A percentile compares a stretch with the other conserved stretches of the same genome.
These are phyloP conservation scores for Scrobipalpa atriplicella DNA, from an alignment of 2,888 invertebrate species.

Conservation along the genomic window DNA sequence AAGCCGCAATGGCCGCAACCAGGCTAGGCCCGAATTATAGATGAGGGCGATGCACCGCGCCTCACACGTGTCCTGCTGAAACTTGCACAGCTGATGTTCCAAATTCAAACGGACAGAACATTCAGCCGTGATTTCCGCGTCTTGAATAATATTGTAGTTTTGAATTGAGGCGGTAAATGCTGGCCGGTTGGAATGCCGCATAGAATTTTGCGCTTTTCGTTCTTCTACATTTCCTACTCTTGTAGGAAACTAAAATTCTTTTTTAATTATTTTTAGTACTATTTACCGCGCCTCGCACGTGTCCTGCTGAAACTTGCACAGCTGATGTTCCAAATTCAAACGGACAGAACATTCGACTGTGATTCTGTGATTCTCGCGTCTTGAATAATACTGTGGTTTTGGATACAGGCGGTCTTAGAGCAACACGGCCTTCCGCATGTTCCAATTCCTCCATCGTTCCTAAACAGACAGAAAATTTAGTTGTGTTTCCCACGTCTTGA, in stretches of 20 bases:
- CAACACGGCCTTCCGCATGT: too few species aligned
- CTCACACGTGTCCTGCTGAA: conserved; percentile 14
- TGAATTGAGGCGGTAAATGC: neutral
- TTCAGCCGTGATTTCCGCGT: neutral
- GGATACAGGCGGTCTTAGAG: neutral
- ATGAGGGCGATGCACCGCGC: conserved; percentile 14
- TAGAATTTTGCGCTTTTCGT: too few species aligned
- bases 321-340: conserved; percentile 10
- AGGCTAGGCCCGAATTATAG: conserved; percentile 16
- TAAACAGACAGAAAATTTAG: neutral
- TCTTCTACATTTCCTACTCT: too few species aligned
- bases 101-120: neutral
- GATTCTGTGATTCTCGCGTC: neutral
- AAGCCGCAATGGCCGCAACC: conserved; percentile 4
- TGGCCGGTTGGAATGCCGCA: too few species aligned
- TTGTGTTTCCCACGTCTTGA: neutral
- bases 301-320: conserved; percentile 9
- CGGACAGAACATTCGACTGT: neutral
- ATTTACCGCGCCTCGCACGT: conserved; percentile 7
- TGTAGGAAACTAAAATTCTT: too few species aligned
- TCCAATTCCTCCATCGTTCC: too few species aligned
- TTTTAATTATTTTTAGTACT: too few species aligned
- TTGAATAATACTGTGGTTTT: neutral
- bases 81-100: conserved; percentile 6
- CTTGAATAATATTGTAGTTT: neutral